phyloP scores from a whole-genome alignment of 2,888 invertebrate genomes.

The Uropetala carovei region DNA sequence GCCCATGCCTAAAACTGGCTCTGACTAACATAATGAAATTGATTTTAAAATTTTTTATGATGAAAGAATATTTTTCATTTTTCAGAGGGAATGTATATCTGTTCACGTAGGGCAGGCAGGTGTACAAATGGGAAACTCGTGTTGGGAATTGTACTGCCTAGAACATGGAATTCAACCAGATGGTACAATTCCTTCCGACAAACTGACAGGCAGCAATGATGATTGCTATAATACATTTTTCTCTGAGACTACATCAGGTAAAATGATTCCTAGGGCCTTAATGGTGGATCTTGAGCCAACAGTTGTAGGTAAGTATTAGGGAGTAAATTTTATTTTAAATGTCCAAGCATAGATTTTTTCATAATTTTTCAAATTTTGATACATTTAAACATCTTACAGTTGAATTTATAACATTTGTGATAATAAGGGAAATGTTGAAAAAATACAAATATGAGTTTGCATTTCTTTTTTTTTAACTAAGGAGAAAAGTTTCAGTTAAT shows the following conservation, averaged over 20 bases:
- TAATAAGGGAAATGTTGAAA: no score
- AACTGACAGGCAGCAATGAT: constrained; percentile 73
- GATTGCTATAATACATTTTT: constrained; percentile 75
- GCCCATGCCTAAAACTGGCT: no score
- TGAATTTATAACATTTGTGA: no score
- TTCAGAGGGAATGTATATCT: constrained; percentile 83
- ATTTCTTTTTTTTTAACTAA: no score
- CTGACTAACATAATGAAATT: neutral
- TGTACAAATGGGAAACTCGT: constrained; percentile 86
- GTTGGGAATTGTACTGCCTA: constrained; percentile 88
- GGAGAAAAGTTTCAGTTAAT: no score
- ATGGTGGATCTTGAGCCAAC: constrained; percentile 81
- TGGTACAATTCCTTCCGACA: constrained; percentile 77
- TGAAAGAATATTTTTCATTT: constrained; percentile 45
- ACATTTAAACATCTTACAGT: neutral
- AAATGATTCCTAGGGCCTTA: constrained; percentile 78
- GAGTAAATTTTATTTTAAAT: no score
- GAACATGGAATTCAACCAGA: constrained; percentile 87
- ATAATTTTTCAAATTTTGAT: neutral
- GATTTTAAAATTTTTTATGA: neutral
- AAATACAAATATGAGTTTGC: no score
- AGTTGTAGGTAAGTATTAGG: constrained; percentile 72
- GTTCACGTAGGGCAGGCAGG: constrained; percentile 90
- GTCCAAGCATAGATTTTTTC: no score
- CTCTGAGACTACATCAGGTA: constrained; percentile 77